These are phyloP conservation scores for Rhynchomys soricoides DNA, from an alignment of 2,113 vertebrate genomes.

Conservation along the genomic window DNA sequence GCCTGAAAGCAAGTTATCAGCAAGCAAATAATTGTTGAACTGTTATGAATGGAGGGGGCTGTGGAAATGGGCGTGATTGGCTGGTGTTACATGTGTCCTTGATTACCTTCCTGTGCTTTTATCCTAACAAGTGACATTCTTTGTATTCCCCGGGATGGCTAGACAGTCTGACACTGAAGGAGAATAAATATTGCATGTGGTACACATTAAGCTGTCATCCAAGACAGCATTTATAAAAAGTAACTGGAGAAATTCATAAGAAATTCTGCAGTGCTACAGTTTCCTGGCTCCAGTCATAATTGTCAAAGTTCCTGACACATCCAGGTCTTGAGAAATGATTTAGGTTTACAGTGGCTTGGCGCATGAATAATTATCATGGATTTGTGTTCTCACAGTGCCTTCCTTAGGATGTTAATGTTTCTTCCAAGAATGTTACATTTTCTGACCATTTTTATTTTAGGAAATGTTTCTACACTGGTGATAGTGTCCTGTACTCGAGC, in stretches of 20 bases:
- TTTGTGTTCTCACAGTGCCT: constrained; percentile 83
- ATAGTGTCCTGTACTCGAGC: constrained; percentile 44
- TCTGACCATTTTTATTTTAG: constrained; percentile 72
- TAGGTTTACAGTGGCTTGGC: constrained; percentile 89
- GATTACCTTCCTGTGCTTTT: constrained; percentile 99
- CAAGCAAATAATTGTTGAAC: constrained; percentile 96
- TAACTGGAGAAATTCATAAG: constrained; percentile 95
- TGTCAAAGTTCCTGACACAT: constrained; percentile 95
- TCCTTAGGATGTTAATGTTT: constrained; percentile 80
- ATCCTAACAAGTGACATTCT: constrained; percentile 99
- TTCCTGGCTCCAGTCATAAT: constrained; percentile 98
- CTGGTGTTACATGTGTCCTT: constrained; percentile 99
- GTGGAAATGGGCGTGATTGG: constrained; percentile 96
- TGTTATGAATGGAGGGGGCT: constrained; percentile 95
- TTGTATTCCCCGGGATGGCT: constrained; percentile 99
- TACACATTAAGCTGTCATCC: constrained; percentile 99
- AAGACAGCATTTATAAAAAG: constrained; percentile 93
- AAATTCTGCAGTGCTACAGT: constrained; percentile 94
- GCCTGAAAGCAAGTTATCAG: constrained; percentile 97
- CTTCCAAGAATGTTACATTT: constrained; percentile 81
- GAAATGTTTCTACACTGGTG: constrained; percentile 66
- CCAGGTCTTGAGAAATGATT: constrained; percentile 88
- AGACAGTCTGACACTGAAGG: constrained; percentile 99
- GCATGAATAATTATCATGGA: constrained; percentile 90
- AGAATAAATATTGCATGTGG: constrained; percentile 99